Conservation (phyloP, 2,113 vertebrate species). For the Riparia riparia region DNA sequence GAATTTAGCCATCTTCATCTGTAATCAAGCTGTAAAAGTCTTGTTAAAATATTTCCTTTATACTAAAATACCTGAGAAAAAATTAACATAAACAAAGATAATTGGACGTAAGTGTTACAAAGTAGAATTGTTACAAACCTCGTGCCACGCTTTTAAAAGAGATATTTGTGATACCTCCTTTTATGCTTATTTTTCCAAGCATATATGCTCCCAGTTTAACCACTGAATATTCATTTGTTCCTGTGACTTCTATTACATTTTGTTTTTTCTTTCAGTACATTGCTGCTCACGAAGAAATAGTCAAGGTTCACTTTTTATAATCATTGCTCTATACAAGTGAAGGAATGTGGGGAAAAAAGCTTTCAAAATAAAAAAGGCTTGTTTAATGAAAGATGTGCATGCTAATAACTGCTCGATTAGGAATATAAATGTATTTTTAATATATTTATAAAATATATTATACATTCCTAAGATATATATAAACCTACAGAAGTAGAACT, state of each 20-base stretch:
- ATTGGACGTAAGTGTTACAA: not conserved
- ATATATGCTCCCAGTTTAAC: not conserved
- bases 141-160: not conserved
- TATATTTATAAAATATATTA: not conserved
- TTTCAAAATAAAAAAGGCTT: not conserved
- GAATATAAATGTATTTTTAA: not conserved
- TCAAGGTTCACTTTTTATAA: not conserved
- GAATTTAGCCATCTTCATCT: conserved; percentile 76
- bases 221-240: not conserved
- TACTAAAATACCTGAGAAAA: not conserved
- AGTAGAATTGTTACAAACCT: not conserved
- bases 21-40: conserved; percentile 32
- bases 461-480: not conserved
- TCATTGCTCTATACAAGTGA: not conserved
- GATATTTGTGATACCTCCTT: not conserved
- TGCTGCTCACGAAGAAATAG: not conserved
- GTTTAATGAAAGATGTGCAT: not conserved
- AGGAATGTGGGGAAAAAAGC: not conserved
- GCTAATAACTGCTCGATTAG: not conserved
- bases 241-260: not conserved
- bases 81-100: not conserved
- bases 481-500: not conserved
- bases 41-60: not conserved
- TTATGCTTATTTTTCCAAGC: not conserved
- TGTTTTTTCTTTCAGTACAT: not conserved